Evolutionary conservation across 2,113 vertebrate genomes (phyloP), one percentile per base, ranked within the genome.

Genomic region (Embiotoca jacksoni): DNA sequence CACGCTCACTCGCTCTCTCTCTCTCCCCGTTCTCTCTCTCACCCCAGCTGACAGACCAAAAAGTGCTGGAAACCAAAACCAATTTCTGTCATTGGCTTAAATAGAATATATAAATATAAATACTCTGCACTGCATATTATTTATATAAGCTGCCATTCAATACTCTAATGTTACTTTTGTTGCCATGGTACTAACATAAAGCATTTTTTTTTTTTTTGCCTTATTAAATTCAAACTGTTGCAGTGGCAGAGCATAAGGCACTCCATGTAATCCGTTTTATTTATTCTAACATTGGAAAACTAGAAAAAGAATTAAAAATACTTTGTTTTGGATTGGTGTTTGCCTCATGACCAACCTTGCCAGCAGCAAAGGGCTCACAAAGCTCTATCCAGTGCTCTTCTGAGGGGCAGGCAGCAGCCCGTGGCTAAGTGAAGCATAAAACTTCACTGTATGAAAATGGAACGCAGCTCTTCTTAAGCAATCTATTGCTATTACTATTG

Each of bases 1-100:
- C 23, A 23, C 23, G 23, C 23, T 23, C 23, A 7, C 54, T 33
- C 7, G 37, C 31, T 50, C 16, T 14, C 23, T 23, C 23, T 23
- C 23, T 23, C 23, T 16, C 6, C 49, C 52, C 30, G 36, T 46
- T 47, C 56, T n/a, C 41, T 23, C 30, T 31, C 47, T 62, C 36
- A 61, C 68, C 61, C 53, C 23, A 61, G 52, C 52, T 81, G 72
- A 85, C 61, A 73, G 73, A 78, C 31, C 47, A 50, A 74, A 71
- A 54, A 52, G 46, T 57, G 53, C 32, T 83, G 37, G 63, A 68
- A 74, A 71, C 49, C 50, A 74, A 78, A 61, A 59, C 10, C 11
- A 41, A 44, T 71, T 69, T 75, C 31, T 59, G 54, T 63, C 61
- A 68, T 32, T 52, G 39, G 35, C 3, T 64, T 70, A 62, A 61